Evolutionary conservation across 1,140 invertebrate genomes (phyloP), one percentile per base, ranked within the genome.

Genomic region (Drosophila murphyi): DNA sequence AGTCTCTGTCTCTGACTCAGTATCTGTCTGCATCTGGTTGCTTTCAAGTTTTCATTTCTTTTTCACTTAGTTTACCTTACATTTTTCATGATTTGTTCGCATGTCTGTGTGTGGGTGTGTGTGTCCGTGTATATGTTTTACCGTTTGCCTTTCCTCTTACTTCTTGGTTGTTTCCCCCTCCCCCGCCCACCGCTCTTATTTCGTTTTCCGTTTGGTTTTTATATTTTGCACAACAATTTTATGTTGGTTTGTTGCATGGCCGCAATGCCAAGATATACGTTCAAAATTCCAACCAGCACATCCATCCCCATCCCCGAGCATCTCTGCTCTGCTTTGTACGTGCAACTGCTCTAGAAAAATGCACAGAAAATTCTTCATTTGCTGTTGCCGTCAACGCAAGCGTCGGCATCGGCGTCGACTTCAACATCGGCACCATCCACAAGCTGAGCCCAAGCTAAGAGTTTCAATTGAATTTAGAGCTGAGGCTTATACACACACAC

Each of bases 201-300:
- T 79, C 82, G 82, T 76, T 86, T 79, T 88, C 76, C 63, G 77
- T 83, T 88, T 89, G 85, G 70, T 74, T 87, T 87, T 87, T 89
- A 89, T 88, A 85, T 88, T 88, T 77, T 74, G 61, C 70, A 78
- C 80, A 88, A 89, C 83, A 88, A 88, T 88, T 89, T 88, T 73
- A 88, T 87, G 83, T 88, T 87, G 72, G 82, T 79, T 86, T 82
- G 72, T 75, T 81, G 65, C 70, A 68, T 71, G 59, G 54, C 70
- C 70, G 67, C 72, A 35, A 56, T 39, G 20, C 47, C 45, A 37
- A 35, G 20, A 32, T 32, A 35, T 20, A 43, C 57, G 34, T 35
- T 12, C 35, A 12, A n/a, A 54, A 60, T 43, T 8, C 12, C 48
- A 3, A 34, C 10, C 32, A 8, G 8, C 6, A 6, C 10, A 5